phyloP scores from a whole-genome alignment of 2,888 invertebrate species.

The Adineta ricciae region DNA sequence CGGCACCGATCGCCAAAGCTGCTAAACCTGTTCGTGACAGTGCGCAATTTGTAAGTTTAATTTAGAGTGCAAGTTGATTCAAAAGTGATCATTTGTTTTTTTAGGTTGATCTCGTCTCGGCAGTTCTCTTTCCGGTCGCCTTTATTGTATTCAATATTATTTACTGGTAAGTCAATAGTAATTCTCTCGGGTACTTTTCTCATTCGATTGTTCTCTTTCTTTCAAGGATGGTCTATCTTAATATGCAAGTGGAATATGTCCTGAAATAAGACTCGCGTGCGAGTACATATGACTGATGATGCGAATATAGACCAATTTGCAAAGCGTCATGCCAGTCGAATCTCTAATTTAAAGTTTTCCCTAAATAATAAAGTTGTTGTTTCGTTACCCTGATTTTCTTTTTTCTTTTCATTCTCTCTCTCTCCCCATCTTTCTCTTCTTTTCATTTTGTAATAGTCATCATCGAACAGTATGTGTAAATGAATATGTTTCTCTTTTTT shows the following conservation, averaged over 20 bases:
- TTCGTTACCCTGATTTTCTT: background rate
- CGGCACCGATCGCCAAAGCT: background rate
- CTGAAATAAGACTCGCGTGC: background rate
- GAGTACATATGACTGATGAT: background rate
- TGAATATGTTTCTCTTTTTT: background rate
- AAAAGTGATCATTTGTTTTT: background rate
- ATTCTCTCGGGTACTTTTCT: background rate
- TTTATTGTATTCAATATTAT: constrained; percentile 34
- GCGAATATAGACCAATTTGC: background rate
- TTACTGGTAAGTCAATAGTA: constrained; percentile 20
- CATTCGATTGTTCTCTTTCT: background rate
- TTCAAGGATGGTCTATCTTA: constrained; percentile 34
- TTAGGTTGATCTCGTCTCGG: constrained; percentile 31
- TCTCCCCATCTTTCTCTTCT: background rate
- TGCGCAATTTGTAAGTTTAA: constrained; percentile 29
- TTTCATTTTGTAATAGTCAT: background rate
- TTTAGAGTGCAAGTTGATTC: background rate
- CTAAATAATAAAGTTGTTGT: background rate
- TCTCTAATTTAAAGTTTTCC: background rate
- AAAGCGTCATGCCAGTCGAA: background rate
- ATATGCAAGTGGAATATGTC: constrained; percentile 29
- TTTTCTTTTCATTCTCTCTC: background rate
- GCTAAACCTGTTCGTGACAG: constrained; percentile 23
- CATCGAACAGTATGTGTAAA: background rate
- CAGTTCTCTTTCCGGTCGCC: constrained; percentile 31